Evolutionary conservation across 2,888 invertebrate species (phyloP), one percentile per base, ranked within the genome.

Genomic region (Brachyopa scutellaris): DNA sequence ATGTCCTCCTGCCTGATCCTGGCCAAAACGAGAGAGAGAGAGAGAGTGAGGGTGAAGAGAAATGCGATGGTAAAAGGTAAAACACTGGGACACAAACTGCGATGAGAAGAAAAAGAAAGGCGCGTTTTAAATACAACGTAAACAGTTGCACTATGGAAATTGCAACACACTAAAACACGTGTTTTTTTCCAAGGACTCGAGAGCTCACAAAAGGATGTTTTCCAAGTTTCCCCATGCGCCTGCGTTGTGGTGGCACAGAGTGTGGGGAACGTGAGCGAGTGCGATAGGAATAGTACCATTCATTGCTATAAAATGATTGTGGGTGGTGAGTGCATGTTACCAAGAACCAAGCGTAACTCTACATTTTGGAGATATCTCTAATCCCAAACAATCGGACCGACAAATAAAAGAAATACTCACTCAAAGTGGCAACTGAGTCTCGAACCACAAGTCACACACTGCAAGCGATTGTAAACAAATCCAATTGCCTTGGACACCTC

Each of bases 91-190:
- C 51, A 33, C 15, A 45, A 23, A 47, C 7, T 9, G 19, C 23
- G 11, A 36, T 9, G 11, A 19, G 9, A 17, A 15, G 17, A 31
- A 64, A 6, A 69, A 69, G 59, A 49, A 74, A 45, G 47, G 61
- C 73, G 61, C 64, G 15, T 36, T 21, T 17, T n/a, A 69, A n/a
- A n/a, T n/a, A n/a, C n/a, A n/a, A 45, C 49, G 80, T 74, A 69
- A 74, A 76, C 42, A 66, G 26, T 55, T 82, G 66, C 59, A 77
- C 26, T 70, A 33, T n/a, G n/a, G n/a, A n/a, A n/a, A n/a, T 53
- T 76, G 61, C 40, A 49, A 13, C n/a, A 15, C 15, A 11, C 13
- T 0, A 23, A 61, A 77, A 45, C 82, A 82, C 82, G 82, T 82
- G 82, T 21, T 82, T n/a, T n/a, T n/a, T 82, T 72, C 15, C 23